Percentiles rank a stretch among this genome's conserved stretches.
Conservation (phyloP, 2,888 invertebrate species). For the Marasmarcha lunaedactyla region DNA sequence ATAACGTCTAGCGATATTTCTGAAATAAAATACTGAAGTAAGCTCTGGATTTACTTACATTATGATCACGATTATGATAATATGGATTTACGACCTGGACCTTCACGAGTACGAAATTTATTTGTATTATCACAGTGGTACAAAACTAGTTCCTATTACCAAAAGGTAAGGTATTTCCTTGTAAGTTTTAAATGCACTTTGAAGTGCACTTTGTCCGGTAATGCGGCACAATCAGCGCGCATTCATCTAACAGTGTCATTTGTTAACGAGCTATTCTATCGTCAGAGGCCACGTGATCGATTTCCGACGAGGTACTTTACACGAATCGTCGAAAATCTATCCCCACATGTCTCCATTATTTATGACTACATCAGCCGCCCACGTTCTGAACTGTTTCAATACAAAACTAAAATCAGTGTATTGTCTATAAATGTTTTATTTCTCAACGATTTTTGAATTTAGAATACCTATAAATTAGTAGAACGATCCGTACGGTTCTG, state of each 20-base stretch:
- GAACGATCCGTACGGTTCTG: too few relatives aligned
- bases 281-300: slow-evolving; percentile 32
- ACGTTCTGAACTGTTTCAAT: too few relatives aligned
- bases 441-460: too few relatives aligned
- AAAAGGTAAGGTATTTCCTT: too few relatives aligned
- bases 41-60: slow-evolving; percentile 10
- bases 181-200: too few relatives aligned
- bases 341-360: slow-evolving; percentile 3
- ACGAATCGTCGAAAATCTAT: slow-evolving; percentile 3
- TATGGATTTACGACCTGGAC: slow-evolving; percentile 25
- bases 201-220: too few relatives aligned
- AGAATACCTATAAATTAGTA: too few relatives aligned
- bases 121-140: not conserved
- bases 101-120: not conserved
- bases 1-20: not conserved
- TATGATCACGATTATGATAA: slow-evolving; percentile 21
- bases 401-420: too few relatives aligned
- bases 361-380: too few relatives aligned
- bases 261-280: slow-evolving; percentile 9
- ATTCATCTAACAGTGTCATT: slow-evolving; percentile 25
- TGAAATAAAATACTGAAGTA: too few relatives aligned
- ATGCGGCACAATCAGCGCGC: slow-evolving; percentile 28
- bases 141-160: too few relatives aligned
- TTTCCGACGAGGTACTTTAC: slow-evolving; percentile 15
- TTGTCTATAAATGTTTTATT: too few relatives aligned